Base-by-base conservation (phyloP, 2,888 invertebrate species). In the Chrysodeixis includens region DNA sequence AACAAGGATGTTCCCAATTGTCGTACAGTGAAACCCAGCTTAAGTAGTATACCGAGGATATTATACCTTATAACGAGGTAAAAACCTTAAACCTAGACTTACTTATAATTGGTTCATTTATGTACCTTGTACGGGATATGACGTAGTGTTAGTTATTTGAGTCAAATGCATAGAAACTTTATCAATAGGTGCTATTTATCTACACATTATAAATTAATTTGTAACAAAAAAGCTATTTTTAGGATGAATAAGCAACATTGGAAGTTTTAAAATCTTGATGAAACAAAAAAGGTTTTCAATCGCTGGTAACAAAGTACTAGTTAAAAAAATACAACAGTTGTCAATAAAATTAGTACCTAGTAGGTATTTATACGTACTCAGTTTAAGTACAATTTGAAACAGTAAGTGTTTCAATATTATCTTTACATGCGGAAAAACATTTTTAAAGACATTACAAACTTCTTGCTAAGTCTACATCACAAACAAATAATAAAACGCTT, bases 51-150 rank as follows among this genome's bases (percentile, higher is more conserved):
- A 62, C 57, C 62, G n/a, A n/a, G n/a, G n/a, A n/a, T n/a, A n/a
- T 61, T 40, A 4, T 6, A 64, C 14, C 20, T n/a, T n/a, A n/a
- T n/a, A 56, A 62, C 16, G 32, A 55, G 51, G 52, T 68, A 62
- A 30, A 69, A 62, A 67, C 14, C 40, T 60, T 63, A 69, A 35
- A 56, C 58, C 64, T 78, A 78, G 51, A 54, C 71, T 76, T 76
- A 67, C 51, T 53, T 58, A 69, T 65, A 73, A 75, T 82, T 82
- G 80, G 82, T 82, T 82, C 80, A 71, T 53, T 66, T 69, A 51
- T 56, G 64, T 78, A 79, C 81, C 56, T 80, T 74, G 76, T 81
- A 77, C 73, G 62, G 56, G 80, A 81, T 81, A 81, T 81, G 82
- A 55, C 57, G 46, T 68, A 67, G 22, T 62, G 49, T 46, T 14